Conservation (phyloP, 1,140 invertebrate species). For the Ooceraea biroi region DNA sequence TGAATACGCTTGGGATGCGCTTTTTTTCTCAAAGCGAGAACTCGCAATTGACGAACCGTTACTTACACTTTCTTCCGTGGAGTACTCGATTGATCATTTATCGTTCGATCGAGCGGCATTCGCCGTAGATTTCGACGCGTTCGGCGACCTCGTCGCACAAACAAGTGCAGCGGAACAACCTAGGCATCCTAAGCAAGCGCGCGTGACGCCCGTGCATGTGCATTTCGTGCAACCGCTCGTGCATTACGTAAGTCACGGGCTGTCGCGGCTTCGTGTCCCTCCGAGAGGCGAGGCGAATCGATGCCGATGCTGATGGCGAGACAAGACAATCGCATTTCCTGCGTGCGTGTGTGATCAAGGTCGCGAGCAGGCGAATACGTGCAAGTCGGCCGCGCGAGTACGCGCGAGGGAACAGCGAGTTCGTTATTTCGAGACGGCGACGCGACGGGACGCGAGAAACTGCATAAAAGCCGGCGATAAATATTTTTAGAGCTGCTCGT, state of each 20-base stretch:
- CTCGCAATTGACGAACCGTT: no score
- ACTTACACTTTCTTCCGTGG: no score
- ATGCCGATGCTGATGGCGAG: constrained; percentile 53
- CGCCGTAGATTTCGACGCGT: constrained; percentile 16
- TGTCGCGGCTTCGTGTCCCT: constrained; percentile 10
- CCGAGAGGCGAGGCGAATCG: constrained; percentile 1
- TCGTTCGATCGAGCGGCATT: not conserved
- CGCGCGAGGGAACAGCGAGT: not conserved
- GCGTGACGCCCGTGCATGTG: constrained; percentile 49
- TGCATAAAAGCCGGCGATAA: constrained; percentile 48
- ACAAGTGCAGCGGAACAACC: constrained; percentile 24
- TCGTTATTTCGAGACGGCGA: constrained; percentile 49
- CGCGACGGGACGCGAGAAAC: constrained; percentile 31
- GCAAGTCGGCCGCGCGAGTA: constrained; percentile 25
- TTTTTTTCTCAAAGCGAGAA: no score
- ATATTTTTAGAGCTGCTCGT: constrained; percentile 47
- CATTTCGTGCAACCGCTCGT: constrained; percentile 65
- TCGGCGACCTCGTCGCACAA: constrained; percentile 18
- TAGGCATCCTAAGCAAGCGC: constrained; percentile 29
- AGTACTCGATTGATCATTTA: constrained; percentile 2
- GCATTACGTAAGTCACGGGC: constrained; percentile 70
- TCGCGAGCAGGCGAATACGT: constrained; percentile 50
- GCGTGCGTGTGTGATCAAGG: constrained; percentile 71
- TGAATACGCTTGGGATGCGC: no score
- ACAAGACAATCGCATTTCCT: constrained; percentile 71